These are phyloP conservation scores for Eupleurogrammus muticus DNA, from an alignment of 2,797 vertebrate genomes.

Conservation along the genomic window DNA sequence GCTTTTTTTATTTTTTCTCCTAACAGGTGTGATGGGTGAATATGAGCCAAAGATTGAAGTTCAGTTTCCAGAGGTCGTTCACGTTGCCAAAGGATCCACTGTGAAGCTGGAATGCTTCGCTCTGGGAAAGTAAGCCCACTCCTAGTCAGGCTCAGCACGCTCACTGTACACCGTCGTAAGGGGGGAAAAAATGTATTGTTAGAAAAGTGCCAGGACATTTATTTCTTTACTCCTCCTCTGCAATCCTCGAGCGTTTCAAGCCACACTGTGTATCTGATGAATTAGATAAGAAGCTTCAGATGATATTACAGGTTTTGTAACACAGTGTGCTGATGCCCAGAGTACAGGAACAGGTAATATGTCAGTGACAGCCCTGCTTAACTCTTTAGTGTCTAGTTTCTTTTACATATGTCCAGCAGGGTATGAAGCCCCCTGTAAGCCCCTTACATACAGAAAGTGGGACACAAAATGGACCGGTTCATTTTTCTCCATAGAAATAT, in stretches of 20 bases:
- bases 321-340: slow-evolving; percentile 2
- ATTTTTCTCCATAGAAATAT: too few relatives aligned
- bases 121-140: slow-evolving; percentile 94
- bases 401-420: slow-evolving; percentile 2
- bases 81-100: slow-evolving; percentile 92
- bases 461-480: too few relatives aligned
- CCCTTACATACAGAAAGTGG: too few relatives aligned
- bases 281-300: slow-evolving; percentile 23
- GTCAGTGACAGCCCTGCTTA: background rate
- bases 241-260: slow-evolving; percentile 38
- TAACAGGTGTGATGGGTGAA: slow-evolving; percentile 96
- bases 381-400: background rate
- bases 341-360: background rate
- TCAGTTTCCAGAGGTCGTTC: slow-evolving; percentile 94
- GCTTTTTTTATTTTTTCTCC: slow-evolving; percentile 58
- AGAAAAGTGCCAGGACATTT: slow-evolving; percentile 15
- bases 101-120: slow-evolving; percentile 97
- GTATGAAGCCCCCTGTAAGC: background rate
- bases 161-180: slow-evolving; percentile 15
- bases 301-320: slow-evolving; percentile 24
- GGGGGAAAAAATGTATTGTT: slow-evolving; percentile 7
- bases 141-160: slow-evolving; percentile 24
- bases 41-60: slow-evolving; percentile 99
- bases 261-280: slow-evolving; percentile 31
- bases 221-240: slow-evolving; percentile 37